Base-by-base conservation (phyloP, 2,888 invertebrate species). In the Apomyelois bistriatella region DNA sequence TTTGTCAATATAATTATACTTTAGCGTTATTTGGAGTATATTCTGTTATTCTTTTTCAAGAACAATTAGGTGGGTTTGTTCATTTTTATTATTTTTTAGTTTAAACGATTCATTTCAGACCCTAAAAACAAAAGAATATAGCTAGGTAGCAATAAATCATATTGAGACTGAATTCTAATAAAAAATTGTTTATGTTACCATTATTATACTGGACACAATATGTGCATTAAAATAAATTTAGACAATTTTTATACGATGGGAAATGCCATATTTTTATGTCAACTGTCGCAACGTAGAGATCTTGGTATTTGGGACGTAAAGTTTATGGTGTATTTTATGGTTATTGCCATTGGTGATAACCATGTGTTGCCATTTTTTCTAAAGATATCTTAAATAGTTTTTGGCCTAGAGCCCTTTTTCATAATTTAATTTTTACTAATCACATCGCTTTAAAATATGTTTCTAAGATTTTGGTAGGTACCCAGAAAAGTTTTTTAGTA, bases 301-400 rank as follows among this genome's bases (percentile, higher is more conserved):
- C 38, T 22, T 13, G 38, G 38, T 38, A 49, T 49, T 49, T 40
- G 48, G 48, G 30, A 38, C 48, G 30, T 49, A 49, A 49, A 49
- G 38, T 49, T 49, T 48, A 48, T 48, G 48, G 13, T 7, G 9
- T 48, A 48, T 48, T 49, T 49, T 49, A 49, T 49, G 48, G 22
- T 49, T 49, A 49, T 38, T 28, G 15, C 48, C 48, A 17, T 4
- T 28, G 38, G 37, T 37, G 48, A 28, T 37, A 49, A 49, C 48
- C 48, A 49, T 49, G 16, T 49, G 48, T 38, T 30, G 48, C 22
- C 38, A 22, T 49, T 49, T 46, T 32, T 32, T 22, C 22, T 32
- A 8, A 32, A 32, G 32, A 8, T 9, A 32, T 6, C 7, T 32
- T 32, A 4, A 32, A 22, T 22, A 22, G 22, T 22, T 22, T 22